Percentiles rank a stretch among this genome's conserved stretches.
phyloP scores from a whole-genome alignment of 2,888 invertebrate species.

The Lasiommata megera region DNA sequence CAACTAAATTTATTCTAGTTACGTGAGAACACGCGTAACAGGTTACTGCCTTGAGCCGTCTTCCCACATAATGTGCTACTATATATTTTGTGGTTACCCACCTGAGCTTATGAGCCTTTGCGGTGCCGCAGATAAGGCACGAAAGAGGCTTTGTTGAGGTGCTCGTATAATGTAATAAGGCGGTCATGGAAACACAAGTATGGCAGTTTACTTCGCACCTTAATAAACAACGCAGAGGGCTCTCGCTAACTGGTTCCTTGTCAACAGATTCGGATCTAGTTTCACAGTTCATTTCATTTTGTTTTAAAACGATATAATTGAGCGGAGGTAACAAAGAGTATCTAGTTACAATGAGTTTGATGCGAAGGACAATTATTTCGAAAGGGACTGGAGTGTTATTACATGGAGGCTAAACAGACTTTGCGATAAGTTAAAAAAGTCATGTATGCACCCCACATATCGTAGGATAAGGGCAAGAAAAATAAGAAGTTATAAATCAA shows the following conservation, averaged over 20 bases:
- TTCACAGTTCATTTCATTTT: background rate
- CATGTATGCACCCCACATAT: too few relatives aligned
- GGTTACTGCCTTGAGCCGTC: conserved; percentile 50
- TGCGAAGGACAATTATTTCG: too few relatives aligned
- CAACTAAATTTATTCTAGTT: conserved; percentile 51
- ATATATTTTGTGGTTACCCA: conserved; percentile 75
- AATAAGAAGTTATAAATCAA: too few relatives aligned
- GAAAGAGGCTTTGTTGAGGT: conserved; percentile 66
- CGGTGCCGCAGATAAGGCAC: conserved; percentile 74
- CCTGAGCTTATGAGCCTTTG: conserved; percentile 73
- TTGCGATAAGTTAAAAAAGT: too few relatives aligned
- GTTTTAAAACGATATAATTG: too few relatives aligned
- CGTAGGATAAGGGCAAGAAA: too few relatives aligned
- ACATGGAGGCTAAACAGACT: too few relatives aligned
- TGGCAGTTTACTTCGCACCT: conserved; percentile 56
- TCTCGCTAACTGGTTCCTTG: conserved; percentile 39
- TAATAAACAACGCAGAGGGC: conserved; percentile 41
- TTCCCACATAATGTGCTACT: conserved; percentile 73
- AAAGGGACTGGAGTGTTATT: too few relatives aligned
- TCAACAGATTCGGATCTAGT: conserved; percentile 41
- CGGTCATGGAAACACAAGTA: conserved; percentile 54
- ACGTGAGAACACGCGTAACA: conserved; percentile 60
- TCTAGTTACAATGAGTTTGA: too few relatives aligned
- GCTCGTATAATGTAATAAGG: conserved; percentile 70
- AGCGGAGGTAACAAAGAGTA: too few relatives aligned